Percentiles rank a stretch among this genome's conserved stretches.
These are phyloP conservation scores for Prolemur simus DNA, from an alignment of 2,113 vertebrate species.

Conservation along the genomic window DNA sequence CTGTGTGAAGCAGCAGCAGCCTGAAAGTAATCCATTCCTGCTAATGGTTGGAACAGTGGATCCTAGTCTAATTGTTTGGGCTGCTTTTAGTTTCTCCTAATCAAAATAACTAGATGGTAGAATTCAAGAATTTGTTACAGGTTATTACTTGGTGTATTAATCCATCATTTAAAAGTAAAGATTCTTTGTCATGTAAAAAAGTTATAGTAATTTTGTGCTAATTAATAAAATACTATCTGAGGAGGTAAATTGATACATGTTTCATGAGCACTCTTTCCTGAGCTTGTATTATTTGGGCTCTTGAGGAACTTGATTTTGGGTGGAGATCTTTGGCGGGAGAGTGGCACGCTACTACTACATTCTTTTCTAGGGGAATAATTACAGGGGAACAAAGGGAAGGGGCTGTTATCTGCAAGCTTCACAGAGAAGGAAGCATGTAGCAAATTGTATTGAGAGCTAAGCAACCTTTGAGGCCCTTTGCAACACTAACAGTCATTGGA, in stretches of 20 bases:
- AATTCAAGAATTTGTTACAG: neutral
- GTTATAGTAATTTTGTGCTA: constrained; percentile 32
- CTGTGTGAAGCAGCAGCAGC: neutral
- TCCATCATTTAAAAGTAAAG: no score
- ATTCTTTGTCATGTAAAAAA: neutral
- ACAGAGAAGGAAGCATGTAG: neutral
- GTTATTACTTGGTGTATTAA: neutral
- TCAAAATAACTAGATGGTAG: neutral
- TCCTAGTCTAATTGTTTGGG: neutral
- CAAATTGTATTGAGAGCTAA: neutral
- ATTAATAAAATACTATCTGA: constrained; percentile 70
- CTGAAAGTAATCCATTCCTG: neutral
- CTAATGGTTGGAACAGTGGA: neutral
- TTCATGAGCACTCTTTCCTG: constrained; percentile 61
- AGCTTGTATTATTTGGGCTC: neutral
- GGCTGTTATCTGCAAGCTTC: neutral
- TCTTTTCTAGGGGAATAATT: neutral
- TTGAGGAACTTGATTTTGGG: neutral
- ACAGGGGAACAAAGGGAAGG: neutral
- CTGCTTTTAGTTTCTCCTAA: neutral
- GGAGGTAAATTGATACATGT: constrained; percentile 65
- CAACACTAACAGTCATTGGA: neutral
- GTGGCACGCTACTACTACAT: no score
- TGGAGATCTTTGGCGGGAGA: neutral
- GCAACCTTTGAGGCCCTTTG: neutral